phyloP scores from a whole-genome alignment of 2,113 vertebrate genomes.

The Notiomystis cincta region DNA sequence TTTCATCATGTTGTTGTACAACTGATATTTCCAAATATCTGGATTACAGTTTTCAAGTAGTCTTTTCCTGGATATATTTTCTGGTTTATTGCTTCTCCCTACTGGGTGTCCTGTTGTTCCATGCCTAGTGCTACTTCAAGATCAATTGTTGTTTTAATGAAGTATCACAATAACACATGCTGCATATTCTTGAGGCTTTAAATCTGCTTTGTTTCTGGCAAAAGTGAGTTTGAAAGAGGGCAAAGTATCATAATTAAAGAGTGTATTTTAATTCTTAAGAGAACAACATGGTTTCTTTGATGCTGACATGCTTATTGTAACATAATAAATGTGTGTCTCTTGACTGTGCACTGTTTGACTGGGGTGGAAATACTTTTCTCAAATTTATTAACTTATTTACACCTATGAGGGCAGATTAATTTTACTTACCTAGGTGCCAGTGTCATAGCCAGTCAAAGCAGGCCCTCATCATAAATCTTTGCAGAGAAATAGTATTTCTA shows the following conservation, averaged over 20 bases:
- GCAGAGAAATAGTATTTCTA: neutral
- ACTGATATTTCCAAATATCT: neutral
- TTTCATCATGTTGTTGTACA: neutral
- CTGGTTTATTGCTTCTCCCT: neutral
- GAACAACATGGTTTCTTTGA: neutral
- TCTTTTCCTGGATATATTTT: neutral
- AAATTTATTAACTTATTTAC: neutral
- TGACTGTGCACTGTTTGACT: neutral
- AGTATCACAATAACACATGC: neutral
- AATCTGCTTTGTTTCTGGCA: neutral
- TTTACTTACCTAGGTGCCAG: neutral
- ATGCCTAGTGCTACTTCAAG: neutral
- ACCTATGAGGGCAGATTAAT: fast-evolving
- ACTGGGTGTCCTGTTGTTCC: neutral
- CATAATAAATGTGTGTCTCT: neutral
- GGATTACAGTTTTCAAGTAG: neutral
- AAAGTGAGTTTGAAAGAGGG: neutral
- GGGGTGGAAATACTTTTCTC: neutral
- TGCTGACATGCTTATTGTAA: neutral
- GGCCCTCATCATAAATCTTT: neutral
- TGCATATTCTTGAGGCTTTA: neutral
- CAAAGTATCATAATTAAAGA: neutral
- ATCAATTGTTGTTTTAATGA: neutral
- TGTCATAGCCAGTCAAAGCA: neutral
- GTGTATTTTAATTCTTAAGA: neutral